phyloP scores from a whole-genome alignment of 2,113 vertebrate genomes.

The Peromyscus leucopus region DNA sequence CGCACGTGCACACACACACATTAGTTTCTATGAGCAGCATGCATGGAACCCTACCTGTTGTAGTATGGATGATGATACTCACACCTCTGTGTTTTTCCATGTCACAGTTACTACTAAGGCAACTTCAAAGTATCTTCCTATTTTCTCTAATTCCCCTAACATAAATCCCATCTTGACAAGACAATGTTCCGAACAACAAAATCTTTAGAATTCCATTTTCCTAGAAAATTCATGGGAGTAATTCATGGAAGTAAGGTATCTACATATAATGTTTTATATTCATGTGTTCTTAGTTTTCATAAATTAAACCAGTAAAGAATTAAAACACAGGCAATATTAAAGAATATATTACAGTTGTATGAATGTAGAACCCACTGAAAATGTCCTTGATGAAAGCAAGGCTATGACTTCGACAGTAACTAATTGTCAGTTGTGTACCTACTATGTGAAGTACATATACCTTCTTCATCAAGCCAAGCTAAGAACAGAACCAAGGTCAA shows the following conservation, averaged over 20 bases:
- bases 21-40: constrained; percentile 31
- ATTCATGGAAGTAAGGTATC: neutral
- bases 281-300: constrained; percentile 19
- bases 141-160: constrained; percentile 44
- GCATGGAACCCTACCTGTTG: neutral
- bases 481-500: neutral
- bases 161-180: neutral
- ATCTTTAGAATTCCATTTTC: constrained; percentile 45
- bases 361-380: neutral
- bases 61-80: neutral
- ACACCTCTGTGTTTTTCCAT: constrained; percentile 1
- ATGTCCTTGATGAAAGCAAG: neutral
- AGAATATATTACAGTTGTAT: neutral
- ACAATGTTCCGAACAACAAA: constrained; percentile 43
- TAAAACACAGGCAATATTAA: neutral
- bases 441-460: neutral
- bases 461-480: neutral
- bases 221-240: neutral
- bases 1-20: neutral
- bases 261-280: neutral
- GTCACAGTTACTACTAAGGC: neutral
- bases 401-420: neutral
- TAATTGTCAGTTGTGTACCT: neutral
- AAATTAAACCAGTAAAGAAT: constrained; percentile 34
- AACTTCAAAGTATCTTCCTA: constrained; percentile 12